These are phyloP conservation scores for Toxotes jaculatrix DNA, from an alignment of 2,113 vertebrate genomes.

Conservation along the genomic window DNA sequence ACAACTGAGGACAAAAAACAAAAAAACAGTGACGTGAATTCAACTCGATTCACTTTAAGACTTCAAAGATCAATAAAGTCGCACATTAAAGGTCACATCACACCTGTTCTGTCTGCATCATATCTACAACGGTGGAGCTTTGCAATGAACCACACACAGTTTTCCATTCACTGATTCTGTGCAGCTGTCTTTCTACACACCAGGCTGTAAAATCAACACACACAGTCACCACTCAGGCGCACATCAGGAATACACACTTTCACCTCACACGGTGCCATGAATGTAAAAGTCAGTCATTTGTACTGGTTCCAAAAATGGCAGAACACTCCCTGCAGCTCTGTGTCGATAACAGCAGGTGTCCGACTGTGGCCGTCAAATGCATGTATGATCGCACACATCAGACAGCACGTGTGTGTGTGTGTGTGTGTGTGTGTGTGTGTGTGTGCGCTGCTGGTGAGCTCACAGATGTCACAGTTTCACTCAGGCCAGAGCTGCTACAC, in stretches of 20 bases:
- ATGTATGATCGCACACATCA: background rate
- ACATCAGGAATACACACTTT: background rate
- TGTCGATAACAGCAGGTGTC: background rate
- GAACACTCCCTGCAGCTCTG: background rate
- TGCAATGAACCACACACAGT: conserved; percentile 41
- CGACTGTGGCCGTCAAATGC: background rate
- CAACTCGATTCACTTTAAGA: background rate
- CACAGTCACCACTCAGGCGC: background rate
- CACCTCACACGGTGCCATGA: conserved; percentile 5
- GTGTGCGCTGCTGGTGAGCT: background rate
- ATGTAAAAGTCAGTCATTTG: conserved; percentile 16
- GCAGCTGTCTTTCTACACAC: background rate
- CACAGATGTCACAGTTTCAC: conserved; percentile 12
- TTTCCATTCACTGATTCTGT: no score
- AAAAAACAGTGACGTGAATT: background rate
- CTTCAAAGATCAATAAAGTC: background rate
- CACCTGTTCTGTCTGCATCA: background rate
- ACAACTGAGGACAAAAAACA: conserved; percentile 86
- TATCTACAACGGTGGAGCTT: background rate
- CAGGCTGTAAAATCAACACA: no score
- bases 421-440: background rate
- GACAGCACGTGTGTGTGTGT: background rate
- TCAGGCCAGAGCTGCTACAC: background rate
- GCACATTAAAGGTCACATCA: background rate
- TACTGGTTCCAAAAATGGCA: background rate